These are phyloP conservation scores for Rhodeus uyekii DNA, from an alignment of 2,797 vertebrate species.

Conservation along the genomic window DNA sequence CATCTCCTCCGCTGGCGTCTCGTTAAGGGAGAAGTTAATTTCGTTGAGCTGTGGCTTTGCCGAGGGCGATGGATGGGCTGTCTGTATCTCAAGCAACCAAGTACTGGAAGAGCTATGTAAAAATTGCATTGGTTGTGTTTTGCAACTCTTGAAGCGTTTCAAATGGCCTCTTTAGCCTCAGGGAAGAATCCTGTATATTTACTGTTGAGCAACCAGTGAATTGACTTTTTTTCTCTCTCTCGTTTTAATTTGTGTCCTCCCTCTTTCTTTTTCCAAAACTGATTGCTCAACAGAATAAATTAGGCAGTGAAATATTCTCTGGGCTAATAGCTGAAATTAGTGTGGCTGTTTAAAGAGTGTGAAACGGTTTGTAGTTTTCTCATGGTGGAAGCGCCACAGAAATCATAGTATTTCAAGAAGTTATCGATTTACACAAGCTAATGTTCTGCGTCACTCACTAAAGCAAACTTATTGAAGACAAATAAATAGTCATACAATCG, in stretches of 20 bases:
- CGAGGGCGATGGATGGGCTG: background rate
- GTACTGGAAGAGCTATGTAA: background rate
- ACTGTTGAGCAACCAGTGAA: background rate
- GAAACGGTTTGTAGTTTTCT: no score
- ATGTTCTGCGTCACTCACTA: background rate
- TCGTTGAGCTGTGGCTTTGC: background rate
- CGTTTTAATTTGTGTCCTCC: background rate
- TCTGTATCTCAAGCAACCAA: background rate
- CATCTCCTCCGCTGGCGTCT: background rate
- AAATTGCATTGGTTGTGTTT: background rate
- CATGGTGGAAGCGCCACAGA: constrained; percentile 25
- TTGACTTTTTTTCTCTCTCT: background rate
- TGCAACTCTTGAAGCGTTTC: background rate
- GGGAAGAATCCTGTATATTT: background rate
- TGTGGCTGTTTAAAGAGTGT: constrained; percentile 16
- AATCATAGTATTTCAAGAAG: background rate
- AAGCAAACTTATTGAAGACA: background rate
- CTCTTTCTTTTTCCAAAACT: constrained; percentile 43
- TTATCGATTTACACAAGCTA: background rate
- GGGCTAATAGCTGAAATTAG: constrained; percentile 39
- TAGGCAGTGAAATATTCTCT: constrained; percentile 44
- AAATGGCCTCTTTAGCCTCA: background rate
- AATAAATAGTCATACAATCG: background rate
- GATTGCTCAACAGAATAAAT: constrained; percentile 61
- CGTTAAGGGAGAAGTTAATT: background rate